Evolutionary conservation across 2,113 vertebrate genomes (phyloP).

Genomic region (Nymphicus hollandicus): DNA sequence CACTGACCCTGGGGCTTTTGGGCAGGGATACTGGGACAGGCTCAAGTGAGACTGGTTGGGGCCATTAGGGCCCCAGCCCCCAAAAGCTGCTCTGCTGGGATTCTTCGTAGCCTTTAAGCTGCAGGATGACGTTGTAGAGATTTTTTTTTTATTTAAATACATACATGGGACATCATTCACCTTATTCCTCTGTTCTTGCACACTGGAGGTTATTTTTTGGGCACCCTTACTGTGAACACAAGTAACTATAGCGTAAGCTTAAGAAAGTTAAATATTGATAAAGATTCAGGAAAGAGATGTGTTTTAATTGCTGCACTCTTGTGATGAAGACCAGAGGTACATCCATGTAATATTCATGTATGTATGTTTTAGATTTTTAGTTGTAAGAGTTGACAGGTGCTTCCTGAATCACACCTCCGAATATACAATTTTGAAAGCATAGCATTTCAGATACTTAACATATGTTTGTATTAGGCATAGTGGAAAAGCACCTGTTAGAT

Average conservation of each 20-base stretch:
- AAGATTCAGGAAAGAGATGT: neutral
- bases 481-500: neutral
- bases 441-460: neutral
- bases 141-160: neutral
- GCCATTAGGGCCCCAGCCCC: rapidly evolving
- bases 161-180: rapidly evolving
- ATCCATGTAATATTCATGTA: neutral
- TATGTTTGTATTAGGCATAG: neutral
- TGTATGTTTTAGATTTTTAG: neutral
- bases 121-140: neutral
- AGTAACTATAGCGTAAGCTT: neutral
- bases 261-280: neutral
- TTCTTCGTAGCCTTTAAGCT: neutral
- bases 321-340: neutral
- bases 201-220: neutral
- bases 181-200: neutral
- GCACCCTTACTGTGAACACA: neutral
- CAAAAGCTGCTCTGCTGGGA: neutral
- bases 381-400: neutral
- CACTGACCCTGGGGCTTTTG: neutral
- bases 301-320: neutral
- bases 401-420: neutral
- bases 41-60: rapidly evolving
- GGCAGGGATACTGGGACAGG: neutral
- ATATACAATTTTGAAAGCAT: neutral